Evolutionary conservation across 2,888 invertebrate genomes (phyloP), one percentile per base, ranked within the genome.

Genomic region (Dione juno): DNA sequence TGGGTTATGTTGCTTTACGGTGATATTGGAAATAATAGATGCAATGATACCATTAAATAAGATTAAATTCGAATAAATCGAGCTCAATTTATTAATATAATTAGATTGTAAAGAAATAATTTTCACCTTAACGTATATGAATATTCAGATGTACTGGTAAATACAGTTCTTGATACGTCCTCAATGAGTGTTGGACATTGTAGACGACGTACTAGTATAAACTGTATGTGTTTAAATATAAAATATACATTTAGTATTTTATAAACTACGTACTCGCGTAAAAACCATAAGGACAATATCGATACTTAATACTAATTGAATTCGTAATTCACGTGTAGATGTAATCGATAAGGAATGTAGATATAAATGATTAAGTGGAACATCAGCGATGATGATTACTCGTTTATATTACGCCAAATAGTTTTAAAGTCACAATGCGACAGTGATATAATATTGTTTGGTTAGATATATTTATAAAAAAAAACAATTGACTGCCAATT

Each of bases 241-340:
- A 85, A 86, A 86, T 87, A 88, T 88, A 89, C 86, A 87, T 89
- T 87, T 90, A 89, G 87, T 87, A 87, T 89, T 90, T 89, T 88
- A 88, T 91, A 90, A 88, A 88, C 89, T 87, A 86, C 89, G 91
- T 91, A 90, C 89, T 91, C 88, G 89, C 92, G 89, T 91, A 92
- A 92, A 90, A 91, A 89, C 88, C 86, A 88, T 92, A 90, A 88
- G 90, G 93, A 93, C 93, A 93, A 93, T 93, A 93, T 93, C 89
- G 90, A 90, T 88, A 83, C 19, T 37, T 63, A 45, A 69, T 82
- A 88, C 86, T 88, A 89, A 91, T 28, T 86, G 88, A 89, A 89
- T 52, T 86, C 86, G 84, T 88, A 87, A 89, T 83, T 86, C 82
- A 87, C 86, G 83, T 82, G 83, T 91, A 91, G 88, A 79, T 81